Evolutionary conservation across 2,888 invertebrate species (phyloP), one percentile per base, ranked within the genome.

Genomic region (Anarsia innoxiella): DNA sequence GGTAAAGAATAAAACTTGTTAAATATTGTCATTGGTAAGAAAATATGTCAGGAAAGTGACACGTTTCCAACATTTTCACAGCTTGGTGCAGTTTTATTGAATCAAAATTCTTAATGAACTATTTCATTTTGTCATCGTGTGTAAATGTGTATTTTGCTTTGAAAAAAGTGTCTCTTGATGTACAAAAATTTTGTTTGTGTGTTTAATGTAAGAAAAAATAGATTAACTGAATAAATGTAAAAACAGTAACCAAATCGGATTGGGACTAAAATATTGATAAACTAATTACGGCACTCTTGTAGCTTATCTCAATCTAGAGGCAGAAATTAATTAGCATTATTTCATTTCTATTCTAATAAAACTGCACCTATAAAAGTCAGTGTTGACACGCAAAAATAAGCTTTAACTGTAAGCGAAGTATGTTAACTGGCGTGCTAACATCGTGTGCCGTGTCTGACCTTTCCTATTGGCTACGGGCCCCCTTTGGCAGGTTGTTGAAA

Each of bases 401-500:
- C 78, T 78, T 74, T 58, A 60, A 51, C 48, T 65, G 51, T 56
- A 83, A 82, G 83, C 83, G 77, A 75, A 78, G 80, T 68, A 50
- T 68, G 27, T 67, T 61, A 55, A 65, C 66, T 50, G 75, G 63
- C 80, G 80, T 80, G 83, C 82, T 59, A 71, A 75, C 65, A 74
- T 49, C 40, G 51, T 51, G 58, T 59, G 59, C 65, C 86, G 69
- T 68, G 66, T 60, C 73, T 79, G 73, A 79, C 80, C 80, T 64
- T 59, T 50, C 85, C 65, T 91, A 93, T 89, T 93, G 92, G 88
- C 93, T 92, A 89, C 93, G 90, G 86, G 92, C 91, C 78, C 90
- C 89, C 91, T 93, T 93, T 89, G 92, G 93, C 85, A 92, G 88
- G 88, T 91, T 91, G 90, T 93, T 94, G 93, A 95, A 95, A 92